These are phyloP conservation scores for Mareca strepera DNA, from an alignment of 2,797 vertebrate species.

Conservation along the genomic window DNA sequence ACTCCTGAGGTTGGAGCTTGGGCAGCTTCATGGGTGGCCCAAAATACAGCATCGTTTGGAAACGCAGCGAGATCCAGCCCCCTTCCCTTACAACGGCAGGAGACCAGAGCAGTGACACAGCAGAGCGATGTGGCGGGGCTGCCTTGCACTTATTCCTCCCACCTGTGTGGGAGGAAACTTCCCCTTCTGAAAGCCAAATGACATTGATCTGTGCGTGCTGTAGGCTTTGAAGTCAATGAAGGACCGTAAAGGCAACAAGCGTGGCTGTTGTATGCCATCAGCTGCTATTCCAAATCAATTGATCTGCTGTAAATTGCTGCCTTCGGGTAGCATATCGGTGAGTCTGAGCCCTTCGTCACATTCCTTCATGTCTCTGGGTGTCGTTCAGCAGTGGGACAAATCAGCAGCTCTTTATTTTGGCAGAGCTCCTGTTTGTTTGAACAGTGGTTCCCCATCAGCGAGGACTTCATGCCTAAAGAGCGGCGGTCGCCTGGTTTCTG, in stretches of 20 bases:
- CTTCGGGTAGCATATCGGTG: neutral
- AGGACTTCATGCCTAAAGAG: neutral
- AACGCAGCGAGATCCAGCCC: slow-evolving; percentile 2
- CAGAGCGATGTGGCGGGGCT: neutral
- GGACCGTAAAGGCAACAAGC: neutral
- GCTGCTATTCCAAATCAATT: neutral
- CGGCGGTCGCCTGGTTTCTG: neutral
- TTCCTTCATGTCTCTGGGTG: neutral
- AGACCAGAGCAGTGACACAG: slow-evolving; percentile 16
- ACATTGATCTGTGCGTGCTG: neutral
- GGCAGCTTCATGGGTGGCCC: slow-evolving; percentile 53
- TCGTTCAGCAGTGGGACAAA: neutral
- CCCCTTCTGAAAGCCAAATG: neutral
- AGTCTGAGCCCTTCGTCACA: neutral
- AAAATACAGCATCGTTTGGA: neutral
- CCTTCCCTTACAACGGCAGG: slow-evolving; percentile 1
- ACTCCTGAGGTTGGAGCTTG: slow-evolving; percentile 14
- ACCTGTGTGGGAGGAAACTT: slow-evolving; percentile 16
- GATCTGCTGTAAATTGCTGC: neutral
- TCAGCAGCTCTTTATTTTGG: neutral
- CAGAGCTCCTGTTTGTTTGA: neutral
- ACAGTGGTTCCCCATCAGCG: neutral
- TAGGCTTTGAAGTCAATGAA: neutral
- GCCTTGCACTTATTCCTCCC: neutral
- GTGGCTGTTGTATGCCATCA: neutral